These are phyloP conservation scores for Zosterops borbonicus DNA, from an alignment of 2,113 vertebrate genomes.

Conservation along the genomic window DNA sequence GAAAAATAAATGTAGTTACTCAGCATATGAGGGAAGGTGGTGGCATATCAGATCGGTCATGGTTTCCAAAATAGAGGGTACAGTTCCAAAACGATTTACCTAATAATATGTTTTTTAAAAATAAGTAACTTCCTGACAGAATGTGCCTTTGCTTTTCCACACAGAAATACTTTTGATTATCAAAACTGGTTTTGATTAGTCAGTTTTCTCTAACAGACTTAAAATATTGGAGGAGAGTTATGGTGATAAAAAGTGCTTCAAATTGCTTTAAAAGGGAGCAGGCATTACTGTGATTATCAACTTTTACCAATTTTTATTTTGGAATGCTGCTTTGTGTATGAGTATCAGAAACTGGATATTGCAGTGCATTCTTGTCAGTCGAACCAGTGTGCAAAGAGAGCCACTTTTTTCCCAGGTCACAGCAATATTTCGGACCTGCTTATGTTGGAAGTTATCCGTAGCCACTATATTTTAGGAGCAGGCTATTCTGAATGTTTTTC, in stretches of 20 bases:
- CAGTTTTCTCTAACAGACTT: not conserved
- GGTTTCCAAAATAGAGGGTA: not conserved
- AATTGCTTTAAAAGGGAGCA: not conserved
- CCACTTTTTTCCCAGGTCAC: not conserved
- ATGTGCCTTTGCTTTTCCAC: not conserved
- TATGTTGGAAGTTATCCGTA: fast-evolving
- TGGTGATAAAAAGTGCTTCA: not conserved
- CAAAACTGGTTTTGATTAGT: not conserved
- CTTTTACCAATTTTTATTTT: not conserved
- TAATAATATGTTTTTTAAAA: not conserved
- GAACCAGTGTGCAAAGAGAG: not conserved
- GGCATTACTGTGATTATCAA: not conserved
- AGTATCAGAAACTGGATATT: not conserved
- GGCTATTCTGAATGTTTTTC: fast-evolving
- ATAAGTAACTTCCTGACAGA: not conserved
- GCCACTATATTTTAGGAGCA: not conserved
- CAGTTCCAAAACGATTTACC: not conserved
- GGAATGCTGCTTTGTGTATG: not conserved
- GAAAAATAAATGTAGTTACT: not conserved
- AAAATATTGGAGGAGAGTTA: not conserved
- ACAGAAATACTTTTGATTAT: not conserved
- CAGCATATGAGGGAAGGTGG: not conserved
- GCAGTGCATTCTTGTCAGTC: not conserved
- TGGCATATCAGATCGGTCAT: not conserved
- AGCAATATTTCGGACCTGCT: not conserved